Percentiles rank a stretch among this genome's conserved stretches.
phyloP scores from a whole-genome alignment of 2,797 vertebrate genomes.

The Siniperca obscura region DNA sequence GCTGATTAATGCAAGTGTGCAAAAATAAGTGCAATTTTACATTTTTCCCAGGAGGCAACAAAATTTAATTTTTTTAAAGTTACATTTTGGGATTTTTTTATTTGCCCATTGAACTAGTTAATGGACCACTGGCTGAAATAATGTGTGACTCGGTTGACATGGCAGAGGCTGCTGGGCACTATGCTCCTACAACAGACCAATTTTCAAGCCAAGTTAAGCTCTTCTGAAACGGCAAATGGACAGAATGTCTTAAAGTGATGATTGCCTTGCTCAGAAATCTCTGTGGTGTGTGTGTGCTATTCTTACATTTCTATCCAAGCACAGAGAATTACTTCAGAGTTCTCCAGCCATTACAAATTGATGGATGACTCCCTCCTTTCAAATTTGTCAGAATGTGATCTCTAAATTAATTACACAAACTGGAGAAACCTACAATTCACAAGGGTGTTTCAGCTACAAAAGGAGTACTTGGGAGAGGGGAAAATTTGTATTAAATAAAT shows the following conservation, averaged over 20 bases:
- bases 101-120: constrained; percentile 20
- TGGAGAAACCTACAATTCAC: constrained; percentile 25
- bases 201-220: constrained; percentile 52
- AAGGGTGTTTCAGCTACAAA: constrained; percentile 28
- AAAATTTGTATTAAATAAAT: constrained; percentile 19
- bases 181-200: constrained; percentile 35
- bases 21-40: constrained; percentile 2
- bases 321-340: constrained; percentile 56
- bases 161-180: constrained; percentile 25
- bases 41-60: neutral
- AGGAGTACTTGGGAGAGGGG: neutral
- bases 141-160: constrained; percentile 37
- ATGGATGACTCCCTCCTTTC: constrained; percentile 49
- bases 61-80: constrained; percentile 2
- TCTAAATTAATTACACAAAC: constrained; percentile 49
- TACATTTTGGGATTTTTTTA: neutral
- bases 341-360: constrained; percentile 63
- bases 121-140: constrained; percentile 22
- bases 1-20: neutral
- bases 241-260: constrained; percentile 56
- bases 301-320: constrained; percentile 52
- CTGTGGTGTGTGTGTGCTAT: neutral
- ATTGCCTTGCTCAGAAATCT: constrained; percentile 53
- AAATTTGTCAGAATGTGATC: constrained; percentile 46
- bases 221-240: constrained; percentile 65